Evolutionary conservation across 2,888 invertebrate genomes (phyloP).

Genomic region (Melitaea athalia): DNA sequence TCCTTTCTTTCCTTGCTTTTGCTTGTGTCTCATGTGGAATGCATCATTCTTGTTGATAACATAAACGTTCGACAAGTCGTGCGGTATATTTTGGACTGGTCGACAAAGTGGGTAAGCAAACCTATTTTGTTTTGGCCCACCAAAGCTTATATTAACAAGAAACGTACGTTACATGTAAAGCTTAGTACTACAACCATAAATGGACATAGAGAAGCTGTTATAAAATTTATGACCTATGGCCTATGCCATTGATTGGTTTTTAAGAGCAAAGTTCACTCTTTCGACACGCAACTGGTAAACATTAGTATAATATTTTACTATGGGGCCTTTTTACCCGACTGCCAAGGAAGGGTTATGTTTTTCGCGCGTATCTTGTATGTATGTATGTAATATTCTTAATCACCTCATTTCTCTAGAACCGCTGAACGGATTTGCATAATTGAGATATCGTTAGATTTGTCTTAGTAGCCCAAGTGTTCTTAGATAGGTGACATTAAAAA

Average conservation of each 20-base stretch:
- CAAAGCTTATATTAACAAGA: no score
- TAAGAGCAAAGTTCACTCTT: slow-evolving; percentile 40
- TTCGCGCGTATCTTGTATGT: no score
- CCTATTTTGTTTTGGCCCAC: neutral
- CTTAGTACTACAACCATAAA: slow-evolving; percentile 9
- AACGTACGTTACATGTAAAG: neutral
- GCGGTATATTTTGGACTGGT: no score
- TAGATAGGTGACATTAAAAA: no score
- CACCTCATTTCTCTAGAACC: no score
- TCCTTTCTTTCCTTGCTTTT: slow-evolving; percentile 17
- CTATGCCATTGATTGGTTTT: slow-evolving; percentile 31
- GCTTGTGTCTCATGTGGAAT: no score
- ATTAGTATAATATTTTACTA: slow-evolving; percentile 20
- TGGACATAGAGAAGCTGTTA: slow-evolving; percentile 25
- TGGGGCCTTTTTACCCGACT: neutral
- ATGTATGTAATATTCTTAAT: no score
- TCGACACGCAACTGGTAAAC: slow-evolving; percentile 10
- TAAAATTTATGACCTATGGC: slow-evolving; percentile 14
- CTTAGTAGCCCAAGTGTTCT: no score
- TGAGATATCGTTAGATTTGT: no score
- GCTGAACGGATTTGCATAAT: no score
- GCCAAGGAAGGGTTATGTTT: no score
- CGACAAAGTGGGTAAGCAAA: no score
- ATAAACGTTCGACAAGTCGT: neutral
- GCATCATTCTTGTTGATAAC: neutral